Evolutionary conservation across 2,797 vertebrate genomes (phyloP), one percentile per base, ranked within the genome.

Genomic region (Poecilia picta): DNA sequence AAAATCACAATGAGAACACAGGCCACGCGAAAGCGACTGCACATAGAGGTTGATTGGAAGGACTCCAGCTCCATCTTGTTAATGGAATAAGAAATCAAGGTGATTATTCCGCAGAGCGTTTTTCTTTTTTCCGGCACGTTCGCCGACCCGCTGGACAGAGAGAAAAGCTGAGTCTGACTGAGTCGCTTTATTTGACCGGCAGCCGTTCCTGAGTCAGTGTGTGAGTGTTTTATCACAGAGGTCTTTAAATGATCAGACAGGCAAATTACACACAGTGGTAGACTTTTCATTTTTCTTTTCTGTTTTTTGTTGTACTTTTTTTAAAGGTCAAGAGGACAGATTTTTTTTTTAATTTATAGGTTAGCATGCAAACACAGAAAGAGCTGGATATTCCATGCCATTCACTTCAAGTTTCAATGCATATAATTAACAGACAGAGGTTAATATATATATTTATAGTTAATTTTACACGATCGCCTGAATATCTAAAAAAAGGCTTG

Each of bases 181-280:
- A 43, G 59, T 28, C 16, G 18, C 53, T 76, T 71, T 73, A 76
- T 84, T 73, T 68, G 45, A 49, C 36, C 16, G 47, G 59, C 53
- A 49, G 77, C 55, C 64, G 31, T 73, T 72, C 45, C 49, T 31
- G 81, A 71, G 64, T 72, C 81, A 80, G 43, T 31, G 43, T 51
- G 62, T 33, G 41, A n/a, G 39, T 5, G 70, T 59, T 74, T 79
- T 36, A 55, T 55, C 41, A 75, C 53, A 39, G 72, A 28, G 23
- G 39, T 53, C 55, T 57, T 51, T 70, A 23, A 59, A 57, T 57
- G 73, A 59, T 66, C 51, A 62, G 53, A 53, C 76, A n/a, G 31
- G 66, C 66, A 66, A 82, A 82, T 86, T 80, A 76, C 11, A 51
- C 75, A 82, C 2, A 79, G 31, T 8, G 36, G 36, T 41, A 23